These are phyloP conservation scores for Cataglyphis altisquamis DNA, from an alignment of 2,888 invertebrate species.

Conservation along the genomic window DNA sequence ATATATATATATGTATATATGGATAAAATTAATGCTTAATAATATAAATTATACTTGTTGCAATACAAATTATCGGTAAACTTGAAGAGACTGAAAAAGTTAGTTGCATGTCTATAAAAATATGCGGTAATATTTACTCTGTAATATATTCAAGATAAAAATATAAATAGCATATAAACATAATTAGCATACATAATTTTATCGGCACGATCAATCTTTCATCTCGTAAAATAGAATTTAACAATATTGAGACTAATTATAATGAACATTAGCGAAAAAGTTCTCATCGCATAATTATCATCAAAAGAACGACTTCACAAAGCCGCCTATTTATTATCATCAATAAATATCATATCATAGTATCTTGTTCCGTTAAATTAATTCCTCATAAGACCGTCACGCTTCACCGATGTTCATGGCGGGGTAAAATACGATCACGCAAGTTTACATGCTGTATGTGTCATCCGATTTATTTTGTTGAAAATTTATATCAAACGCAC, in stretches of 20 bases:
- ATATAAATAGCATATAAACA: background rate
- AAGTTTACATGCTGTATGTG: background rate
- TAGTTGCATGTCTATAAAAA: background rate
- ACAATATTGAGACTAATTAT: background rate
- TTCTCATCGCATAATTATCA: background rate
- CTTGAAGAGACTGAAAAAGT: background rate
- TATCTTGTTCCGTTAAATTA: conserved; percentile 5
- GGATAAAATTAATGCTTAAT: background rate
- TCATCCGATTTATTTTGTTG: background rate
- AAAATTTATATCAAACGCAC: background rate
- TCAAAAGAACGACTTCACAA: background rate
- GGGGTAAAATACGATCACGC: background rate
- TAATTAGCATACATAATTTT: conserved; percentile 7
- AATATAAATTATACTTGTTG: background rate
- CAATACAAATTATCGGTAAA: background rate
- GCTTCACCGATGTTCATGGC: background rate
- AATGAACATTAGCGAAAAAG: background rate
- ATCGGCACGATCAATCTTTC: background rate
- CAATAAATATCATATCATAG: background rate
- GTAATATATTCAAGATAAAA: background rate
- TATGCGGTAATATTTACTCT: background rate
- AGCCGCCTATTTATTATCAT: background rate
- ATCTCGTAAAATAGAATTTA: conserved; percentile 2
- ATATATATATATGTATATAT: background rate
- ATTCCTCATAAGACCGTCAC: background rate